Percentiles rank a stretch among this genome's conserved stretches.
Conservation (phyloP, 1,140 invertebrate genomes). For the Bombus waltoni region DNA sequence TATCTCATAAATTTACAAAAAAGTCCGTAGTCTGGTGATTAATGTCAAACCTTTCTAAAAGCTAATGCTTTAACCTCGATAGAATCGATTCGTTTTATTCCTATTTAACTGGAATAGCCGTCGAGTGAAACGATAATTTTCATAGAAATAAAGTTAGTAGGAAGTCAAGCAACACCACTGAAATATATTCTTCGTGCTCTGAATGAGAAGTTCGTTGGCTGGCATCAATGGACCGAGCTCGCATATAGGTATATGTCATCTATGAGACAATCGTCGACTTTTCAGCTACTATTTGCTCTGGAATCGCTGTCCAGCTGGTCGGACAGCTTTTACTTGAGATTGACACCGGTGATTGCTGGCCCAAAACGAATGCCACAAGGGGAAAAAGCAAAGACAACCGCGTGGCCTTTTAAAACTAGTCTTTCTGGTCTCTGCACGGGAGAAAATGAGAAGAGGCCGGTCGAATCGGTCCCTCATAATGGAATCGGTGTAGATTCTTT, state of each 20-base stretch:
- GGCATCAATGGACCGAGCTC: conserved; percentile 8
- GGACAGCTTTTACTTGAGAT: conserved; percentile 44
- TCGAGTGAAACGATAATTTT: background rate
- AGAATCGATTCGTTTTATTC: background rate
- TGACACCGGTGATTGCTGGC: conserved; percentile 48
- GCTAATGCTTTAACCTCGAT: background rate
- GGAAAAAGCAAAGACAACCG: conserved; percentile 26
- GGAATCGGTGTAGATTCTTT: conserved; percentile 15
- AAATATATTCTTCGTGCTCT: background rate
- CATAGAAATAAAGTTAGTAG: background rate
- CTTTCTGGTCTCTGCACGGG: conserved; percentile 7
- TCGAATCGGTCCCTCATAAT: conserved; percentile 13
- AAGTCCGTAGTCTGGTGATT: background rate
- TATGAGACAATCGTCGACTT: background rate
- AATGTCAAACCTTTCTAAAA: background rate
- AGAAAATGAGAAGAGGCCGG: conserved; percentile 31
- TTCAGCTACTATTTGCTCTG: background rate
- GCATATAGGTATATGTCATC: background rate
- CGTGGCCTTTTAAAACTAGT: conserved; percentile 39
- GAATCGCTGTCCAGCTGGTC: background rate
- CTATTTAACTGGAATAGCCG: background rate
- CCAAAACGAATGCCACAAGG: conserved; percentile 36
- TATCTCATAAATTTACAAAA: too few species aligned
- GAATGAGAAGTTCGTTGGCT: background rate
- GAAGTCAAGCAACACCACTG: background rate